Evolutionary conservation across 2,113 vertebrate species (phyloP).

Genomic region (Lichenostomus cassidix): DNA sequence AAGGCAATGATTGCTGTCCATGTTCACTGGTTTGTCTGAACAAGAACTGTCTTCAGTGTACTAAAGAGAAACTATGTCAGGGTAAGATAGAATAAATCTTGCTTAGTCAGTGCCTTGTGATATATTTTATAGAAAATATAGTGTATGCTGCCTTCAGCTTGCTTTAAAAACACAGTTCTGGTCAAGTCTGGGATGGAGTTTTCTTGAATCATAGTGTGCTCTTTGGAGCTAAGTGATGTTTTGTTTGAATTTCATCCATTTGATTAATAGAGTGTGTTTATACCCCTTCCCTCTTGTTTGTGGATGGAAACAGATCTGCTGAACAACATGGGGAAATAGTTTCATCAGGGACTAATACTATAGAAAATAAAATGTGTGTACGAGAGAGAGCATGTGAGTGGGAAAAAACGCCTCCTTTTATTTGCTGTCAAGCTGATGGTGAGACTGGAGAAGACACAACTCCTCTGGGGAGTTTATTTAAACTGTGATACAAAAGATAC

Average conservation of each 20-base stretch:
- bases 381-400: background rate
- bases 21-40: background rate
- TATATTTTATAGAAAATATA: background rate
- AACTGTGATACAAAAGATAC: background rate
- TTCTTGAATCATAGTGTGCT: background rate
- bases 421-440: background rate
- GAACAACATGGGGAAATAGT: background rate
- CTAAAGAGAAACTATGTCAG: background rate
- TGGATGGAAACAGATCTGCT: background rate
- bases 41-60: background rate
- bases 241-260: background rate
- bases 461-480: background rate
- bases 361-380: background rate
- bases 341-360: background rate
- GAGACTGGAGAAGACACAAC: background rate
- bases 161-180: background rate
- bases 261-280: slow-evolving; percentile 1
- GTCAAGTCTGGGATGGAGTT: background rate
- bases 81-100: background rate
- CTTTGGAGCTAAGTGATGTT: background rate
- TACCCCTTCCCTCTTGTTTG: background rate
- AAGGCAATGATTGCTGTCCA: background rate
- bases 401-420: background rate
- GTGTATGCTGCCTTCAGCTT: background rate
- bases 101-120: background rate